Evolutionary conservation across 2,797 vertebrate species (phyloP).

Genomic region (Enteromius anoplus): DNA sequence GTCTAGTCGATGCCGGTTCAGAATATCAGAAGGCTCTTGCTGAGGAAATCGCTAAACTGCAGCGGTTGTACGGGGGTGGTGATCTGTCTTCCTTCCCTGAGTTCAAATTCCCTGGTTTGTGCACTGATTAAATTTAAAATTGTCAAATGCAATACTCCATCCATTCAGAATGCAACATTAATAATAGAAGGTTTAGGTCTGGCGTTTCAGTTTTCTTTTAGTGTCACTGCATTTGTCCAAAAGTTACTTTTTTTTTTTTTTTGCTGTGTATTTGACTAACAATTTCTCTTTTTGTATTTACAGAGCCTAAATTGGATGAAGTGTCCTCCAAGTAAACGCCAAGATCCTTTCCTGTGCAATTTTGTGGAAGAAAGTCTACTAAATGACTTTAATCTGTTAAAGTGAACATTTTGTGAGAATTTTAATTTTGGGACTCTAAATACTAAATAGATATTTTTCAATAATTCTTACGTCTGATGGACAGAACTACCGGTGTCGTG

Average conservation of each 20-base stretch:
- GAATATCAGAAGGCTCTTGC: slow-evolving; percentile 87
- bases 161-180: no score
- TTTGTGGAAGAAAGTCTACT: slow-evolving; percentile 49
- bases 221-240: not conserved
- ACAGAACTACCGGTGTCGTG: not conserved
- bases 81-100: slow-evolving; percentile 88
- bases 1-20: slow-evolving; percentile 83
- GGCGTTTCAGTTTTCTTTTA: not conserved
- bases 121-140: not conserved
- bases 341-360: slow-evolving; percentile 37
- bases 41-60: slow-evolving; percentile 85
- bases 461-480: not conserved
- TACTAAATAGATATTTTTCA: slow-evolving; percentile 31
- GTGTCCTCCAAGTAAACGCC: slow-evolving; percentile 67
- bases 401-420: slow-evolving; percentile 13
- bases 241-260: not conserved
- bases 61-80: slow-evolving; percentile 83
- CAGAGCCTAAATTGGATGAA: slow-evolving; percentile 89
- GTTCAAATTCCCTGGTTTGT: slow-evolving; percentile 88
- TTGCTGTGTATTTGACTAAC: slow-evolving; percentile 8
- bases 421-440: slow-evolving; percentile 25
- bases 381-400: slow-evolving; percentile 1
- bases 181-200: not conserved
- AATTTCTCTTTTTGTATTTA: slow-evolving; percentile 35
- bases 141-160: not conserved